Conservation (phyloP, 2,113 vertebrate species). For the Peucedramus taeniatus region DNA sequence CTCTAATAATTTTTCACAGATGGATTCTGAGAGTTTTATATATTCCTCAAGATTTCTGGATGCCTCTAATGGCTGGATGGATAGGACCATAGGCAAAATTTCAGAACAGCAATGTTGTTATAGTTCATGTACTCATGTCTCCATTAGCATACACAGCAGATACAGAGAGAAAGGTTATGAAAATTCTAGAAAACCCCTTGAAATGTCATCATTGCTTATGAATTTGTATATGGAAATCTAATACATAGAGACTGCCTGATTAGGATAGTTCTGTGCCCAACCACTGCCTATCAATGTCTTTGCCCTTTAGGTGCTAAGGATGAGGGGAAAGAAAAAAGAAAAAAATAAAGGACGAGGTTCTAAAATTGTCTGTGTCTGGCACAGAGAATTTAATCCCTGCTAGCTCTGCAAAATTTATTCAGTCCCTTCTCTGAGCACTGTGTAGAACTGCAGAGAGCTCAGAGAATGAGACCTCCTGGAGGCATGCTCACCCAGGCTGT, state of each 20-base stretch:
- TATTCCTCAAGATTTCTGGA: background rate
- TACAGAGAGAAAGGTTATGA: background rate
- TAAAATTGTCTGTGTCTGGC: background rate
- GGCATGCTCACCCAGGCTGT: background rate
- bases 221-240: conserved; percentile 10
- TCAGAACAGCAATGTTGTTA: background rate
- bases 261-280: background rate
- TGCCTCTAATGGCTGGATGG: background rate
- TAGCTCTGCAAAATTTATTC: background rate
- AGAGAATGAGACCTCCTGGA: background rate
- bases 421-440: background rate
- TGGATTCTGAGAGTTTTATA: background rate
- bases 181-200: conserved; percentile 32
- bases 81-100: background rate
- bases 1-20: background rate
- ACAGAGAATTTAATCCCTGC: background rate
- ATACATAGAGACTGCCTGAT: background rate
- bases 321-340: background rate
- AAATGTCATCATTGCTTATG: background rate
- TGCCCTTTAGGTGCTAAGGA: background rate
- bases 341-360: background rate
- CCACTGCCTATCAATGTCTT: background rate
- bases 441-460: background rate
- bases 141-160: background rate
- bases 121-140: background rate